Conservation (phyloP, 37 sponge, comb jelly and placozoan species). For the Cliona cf. orientalis region DNA sequence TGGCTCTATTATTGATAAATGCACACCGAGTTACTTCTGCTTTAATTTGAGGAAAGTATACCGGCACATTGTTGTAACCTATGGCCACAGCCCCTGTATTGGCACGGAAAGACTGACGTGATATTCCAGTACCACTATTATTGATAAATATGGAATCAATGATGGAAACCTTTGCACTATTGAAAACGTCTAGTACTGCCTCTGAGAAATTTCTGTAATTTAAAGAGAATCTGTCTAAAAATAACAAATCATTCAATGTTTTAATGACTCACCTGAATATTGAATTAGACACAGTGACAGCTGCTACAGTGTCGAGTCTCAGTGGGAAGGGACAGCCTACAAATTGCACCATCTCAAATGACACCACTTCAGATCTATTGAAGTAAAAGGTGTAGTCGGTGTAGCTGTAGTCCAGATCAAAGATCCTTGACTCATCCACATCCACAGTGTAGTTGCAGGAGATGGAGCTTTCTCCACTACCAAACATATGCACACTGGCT, state of each 20-base stretch:
- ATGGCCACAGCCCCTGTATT: slow-evolving; percentile 67
- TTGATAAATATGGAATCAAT: slow-evolving; percentile 33
- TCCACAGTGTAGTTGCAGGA: not conserved
- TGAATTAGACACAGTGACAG: slow-evolving; percentile 21
- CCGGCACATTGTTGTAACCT: slow-evolving; percentile 38
- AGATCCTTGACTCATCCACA: not conserved
- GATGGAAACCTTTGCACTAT: slow-evolving; percentile 36
- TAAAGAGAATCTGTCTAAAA: too few species aligned
- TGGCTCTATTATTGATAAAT: slow-evolving; percentile 47
- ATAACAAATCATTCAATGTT: too few species aligned
- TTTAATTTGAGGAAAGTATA: not conserved
- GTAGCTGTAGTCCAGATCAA: not conserved
- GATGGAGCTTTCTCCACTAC: not conserved
- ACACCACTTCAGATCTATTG: not conserved
- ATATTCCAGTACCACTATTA: slow-evolving; percentile 49
- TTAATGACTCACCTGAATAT: slow-evolving; percentile 50
- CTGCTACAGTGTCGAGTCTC: slow-evolving; percentile 21
- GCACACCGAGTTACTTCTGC: not conserved
- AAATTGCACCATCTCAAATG: slow-evolving; percentile 16
- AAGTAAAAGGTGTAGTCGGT: slow-evolving; percentile 37
- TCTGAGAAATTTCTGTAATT: slow-evolving; percentile 63
- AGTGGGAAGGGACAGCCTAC: slow-evolving; percentile 29
- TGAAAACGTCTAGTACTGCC: slow-evolving; percentile 72
- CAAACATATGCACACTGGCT: slow-evolving; percentile 5
- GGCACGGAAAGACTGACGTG: slow-evolving; percentile 16